Evolutionary conservation across 2,888 invertebrate species (phyloP).

Genomic region (Scaptomyza caliginosa): DNA sequence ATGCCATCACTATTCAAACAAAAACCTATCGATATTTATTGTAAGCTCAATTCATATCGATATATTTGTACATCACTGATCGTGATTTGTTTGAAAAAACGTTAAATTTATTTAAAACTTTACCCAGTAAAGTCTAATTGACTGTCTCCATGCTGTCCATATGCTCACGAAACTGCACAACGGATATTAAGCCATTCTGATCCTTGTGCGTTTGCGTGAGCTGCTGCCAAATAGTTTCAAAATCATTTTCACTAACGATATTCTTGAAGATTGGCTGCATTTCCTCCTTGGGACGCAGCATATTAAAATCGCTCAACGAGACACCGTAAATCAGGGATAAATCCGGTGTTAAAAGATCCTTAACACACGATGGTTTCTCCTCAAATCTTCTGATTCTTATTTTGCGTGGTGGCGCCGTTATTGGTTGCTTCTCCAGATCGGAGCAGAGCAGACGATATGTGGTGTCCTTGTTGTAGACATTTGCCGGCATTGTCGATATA

Average conservation of each 20-base stretch:
- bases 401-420: not conserved
- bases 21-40: not conserved
- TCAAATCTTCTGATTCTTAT: not conserved
- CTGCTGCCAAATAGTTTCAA: slow-evolving; percentile 49
- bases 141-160: slow-evolving; percentile 34
- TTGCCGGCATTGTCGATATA: slow-evolving; percentile 38
- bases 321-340: slow-evolving; percentile 62
- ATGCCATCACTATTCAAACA: not conserved
- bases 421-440: slow-evolving; percentile 55
- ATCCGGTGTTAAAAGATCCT: slow-evolving; percentile 70
- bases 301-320: slow-evolving; percentile 65
- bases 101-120: slow-evolving; percentile 27
- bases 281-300: slow-evolving; percentile 63
- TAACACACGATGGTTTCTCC: slow-evolving; percentile 49
- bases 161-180: slow-evolving; percentile 47
- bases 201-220: slow-evolving; percentile 19
- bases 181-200: slow-evolving; percentile 43
- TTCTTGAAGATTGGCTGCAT: slow-evolving; percentile 64
- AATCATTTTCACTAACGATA: slow-evolving; percentile 27
- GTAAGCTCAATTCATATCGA: not conserved
- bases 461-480: slow-evolving; percentile 64
- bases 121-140: not conserved
- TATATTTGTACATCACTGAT: not conserved
- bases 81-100: slow-evolving; percentile 4
- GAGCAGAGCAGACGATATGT: slow-evolving; percentile 75